These are phyloP conservation scores for Strongylocentrotus purpuratus DNA, from an alignment of 35 echinoderm and acorn worm genomes.

Conservation along the genomic window DNA sequence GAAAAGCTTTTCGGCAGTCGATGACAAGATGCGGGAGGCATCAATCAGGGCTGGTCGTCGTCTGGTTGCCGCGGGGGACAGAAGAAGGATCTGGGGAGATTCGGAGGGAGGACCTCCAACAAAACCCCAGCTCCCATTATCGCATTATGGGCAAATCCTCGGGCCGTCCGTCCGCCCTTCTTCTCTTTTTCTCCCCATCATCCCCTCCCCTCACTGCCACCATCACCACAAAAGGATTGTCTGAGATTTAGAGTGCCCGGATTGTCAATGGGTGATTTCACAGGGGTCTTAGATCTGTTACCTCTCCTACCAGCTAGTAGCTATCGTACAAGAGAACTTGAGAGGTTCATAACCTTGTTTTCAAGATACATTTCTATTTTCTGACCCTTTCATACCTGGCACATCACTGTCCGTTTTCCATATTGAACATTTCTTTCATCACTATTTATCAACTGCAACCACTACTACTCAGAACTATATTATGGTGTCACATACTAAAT, in stretches of 20 bases:
- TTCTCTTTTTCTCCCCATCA: neutral
- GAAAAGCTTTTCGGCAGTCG: neutral
- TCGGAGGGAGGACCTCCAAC: constrained; percentile 32
- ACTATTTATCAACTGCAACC: neutral
- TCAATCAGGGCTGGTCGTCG: constrained; percentile 26
- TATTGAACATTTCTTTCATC: neutral
- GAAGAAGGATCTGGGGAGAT: constrained; percentile 12
- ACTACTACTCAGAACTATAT: too few relatives aligned
- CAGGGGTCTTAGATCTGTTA: neutral
- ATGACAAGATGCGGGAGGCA: constrained; percentile 12
- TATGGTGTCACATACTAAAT: neutral
- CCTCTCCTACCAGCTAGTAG: neutral
- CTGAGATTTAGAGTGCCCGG: neutral
- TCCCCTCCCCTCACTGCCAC: neutral
- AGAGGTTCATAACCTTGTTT: neutral
- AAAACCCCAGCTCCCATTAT: constrained; percentile 42
- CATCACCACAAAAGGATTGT: constrained; percentile 24
- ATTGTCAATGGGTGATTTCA: constrained; percentile 19
- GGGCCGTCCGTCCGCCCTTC: neutral
- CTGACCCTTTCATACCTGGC: neutral
- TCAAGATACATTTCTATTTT: neutral
- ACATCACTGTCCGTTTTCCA: neutral
- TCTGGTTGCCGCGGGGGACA: constrained; percentile 50
- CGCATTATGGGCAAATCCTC: constrained; percentile 50
- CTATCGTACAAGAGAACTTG: neutral